Evolutionary conservation across 2,797 vertebrate species (phyloP).

Genomic region (Danio albolineatus): DNA sequence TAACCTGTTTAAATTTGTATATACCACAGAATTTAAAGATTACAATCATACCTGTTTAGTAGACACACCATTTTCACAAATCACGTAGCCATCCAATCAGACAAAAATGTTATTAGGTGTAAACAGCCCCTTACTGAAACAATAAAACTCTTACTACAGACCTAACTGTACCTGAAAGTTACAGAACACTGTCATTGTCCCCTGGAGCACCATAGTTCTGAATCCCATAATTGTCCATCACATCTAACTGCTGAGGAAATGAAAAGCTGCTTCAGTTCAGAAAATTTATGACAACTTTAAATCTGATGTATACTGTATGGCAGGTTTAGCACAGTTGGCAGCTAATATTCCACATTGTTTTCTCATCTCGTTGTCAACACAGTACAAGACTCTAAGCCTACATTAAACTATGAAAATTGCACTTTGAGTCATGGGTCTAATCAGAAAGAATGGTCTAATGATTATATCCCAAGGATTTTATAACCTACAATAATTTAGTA

Average conservation of each 20-base stretch:
- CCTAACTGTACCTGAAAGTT: neutral
- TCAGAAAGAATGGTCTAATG: slow-evolving; percentile 21
- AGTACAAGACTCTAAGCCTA: neutral
- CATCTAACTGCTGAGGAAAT: slow-evolving; percentile 1
- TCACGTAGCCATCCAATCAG: too few species aligned
- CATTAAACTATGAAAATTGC: slow-evolving; percentile 23
- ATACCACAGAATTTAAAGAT: too few species aligned
- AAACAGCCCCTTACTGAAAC: too few species aligned
- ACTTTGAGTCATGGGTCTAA: slow-evolving; percentile 26
- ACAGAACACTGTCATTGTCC: neutral
- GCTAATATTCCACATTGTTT: neutral
- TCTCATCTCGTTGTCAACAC: neutral
- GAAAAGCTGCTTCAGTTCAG: slow-evolving; percentile 1
- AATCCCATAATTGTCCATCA: slow-evolving; percentile 11
- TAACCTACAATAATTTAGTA: slow-evolving; percentile 10
- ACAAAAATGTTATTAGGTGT: too few species aligned
- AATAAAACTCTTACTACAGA: neutral
- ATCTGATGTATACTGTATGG: neutral
- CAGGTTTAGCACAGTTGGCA: neutral
- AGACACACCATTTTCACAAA: too few species aligned
- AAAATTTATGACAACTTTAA: neutral
- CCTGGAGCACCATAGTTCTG: neutral
- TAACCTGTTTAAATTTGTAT: too few species aligned
- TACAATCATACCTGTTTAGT: too few species aligned
- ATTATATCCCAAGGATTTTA: slow-evolving; percentile 43